Evolutionary conservation across 2,888 invertebrate genomes (phyloP).

Genomic region (Tetragonula carbonaria): DNA sequence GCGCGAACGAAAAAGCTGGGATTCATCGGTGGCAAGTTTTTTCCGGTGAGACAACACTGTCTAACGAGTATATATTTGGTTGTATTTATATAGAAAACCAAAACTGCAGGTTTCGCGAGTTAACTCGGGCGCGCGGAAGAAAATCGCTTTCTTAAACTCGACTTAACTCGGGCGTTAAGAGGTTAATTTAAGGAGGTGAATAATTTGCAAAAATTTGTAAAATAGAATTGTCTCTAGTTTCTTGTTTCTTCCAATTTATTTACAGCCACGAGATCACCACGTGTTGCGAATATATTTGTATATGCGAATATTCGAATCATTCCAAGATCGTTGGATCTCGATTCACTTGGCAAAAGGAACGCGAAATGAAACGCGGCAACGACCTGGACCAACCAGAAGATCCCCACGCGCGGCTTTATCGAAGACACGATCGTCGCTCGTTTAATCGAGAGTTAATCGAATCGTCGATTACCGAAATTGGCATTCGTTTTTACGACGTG

Average conservation of each 20-base stretch:
- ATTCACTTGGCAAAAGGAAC: not conserved
- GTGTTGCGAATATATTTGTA: too few relatives aligned
- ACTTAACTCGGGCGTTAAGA: too few relatives aligned
- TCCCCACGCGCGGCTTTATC: not conserved
- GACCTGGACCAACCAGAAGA: not conserved
- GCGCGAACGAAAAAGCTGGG: too few relatives aligned
- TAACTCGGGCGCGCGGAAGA: too few relatives aligned
- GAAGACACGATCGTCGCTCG: slow-evolving; percentile 13
- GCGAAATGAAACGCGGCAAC: not conserved
- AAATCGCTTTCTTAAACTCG: too few relatives aligned
- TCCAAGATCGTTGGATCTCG: not conserved
- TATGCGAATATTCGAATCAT: not conserved
- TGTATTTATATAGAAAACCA: too few relatives aligned
- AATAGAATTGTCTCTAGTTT: not conserved
- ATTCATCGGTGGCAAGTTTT: too few relatives aligned
- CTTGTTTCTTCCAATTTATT: not conserved
- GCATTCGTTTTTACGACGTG: slow-evolving; percentile 73
- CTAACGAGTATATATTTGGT: too few relatives aligned
- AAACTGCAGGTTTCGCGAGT: too few relatives aligned
- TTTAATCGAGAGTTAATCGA: slow-evolving; percentile 53
- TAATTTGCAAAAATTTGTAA: too few relatives aligned
- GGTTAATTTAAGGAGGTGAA: too few relatives aligned
- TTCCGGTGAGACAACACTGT: too few relatives aligned
- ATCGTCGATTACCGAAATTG: slow-evolving; percentile 73
- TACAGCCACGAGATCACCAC: not conserved